These are phyloP conservation scores for Plutomurus gul DNA, from an alignment of 1,140 invertebrate genomes.

Conservation along the genomic window DNA sequence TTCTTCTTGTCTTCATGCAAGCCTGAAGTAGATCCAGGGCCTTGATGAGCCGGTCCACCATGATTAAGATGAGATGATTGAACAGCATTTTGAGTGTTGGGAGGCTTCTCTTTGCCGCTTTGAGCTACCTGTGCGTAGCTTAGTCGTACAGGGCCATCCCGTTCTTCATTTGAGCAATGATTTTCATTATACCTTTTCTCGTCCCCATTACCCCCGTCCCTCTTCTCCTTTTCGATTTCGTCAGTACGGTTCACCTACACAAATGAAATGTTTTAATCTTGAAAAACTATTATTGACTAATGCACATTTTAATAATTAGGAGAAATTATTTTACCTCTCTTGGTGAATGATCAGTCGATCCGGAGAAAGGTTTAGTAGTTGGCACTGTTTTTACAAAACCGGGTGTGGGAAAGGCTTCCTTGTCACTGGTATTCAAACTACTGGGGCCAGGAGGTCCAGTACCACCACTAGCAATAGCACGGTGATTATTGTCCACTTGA, in stretches of 20 bases:
- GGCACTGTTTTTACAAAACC: conserved; percentile 49
- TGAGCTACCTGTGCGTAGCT: conserved; percentile 84
- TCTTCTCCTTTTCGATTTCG: conserved; percentile 48
- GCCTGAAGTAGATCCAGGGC: conserved; percentile 3
- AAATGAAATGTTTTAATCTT: neutral
- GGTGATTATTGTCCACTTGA: conserved; percentile 48
- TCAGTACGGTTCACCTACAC: conserved; percentile 32
- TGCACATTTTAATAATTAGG: neutral
- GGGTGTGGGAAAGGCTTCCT: conserved; percentile 50
- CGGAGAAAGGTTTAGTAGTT: conserved; percentile 49
- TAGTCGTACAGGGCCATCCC: conserved; percentile 61
- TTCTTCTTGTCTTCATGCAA: conserved; percentile 26
- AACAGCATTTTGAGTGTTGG: conserved; percentile 24
- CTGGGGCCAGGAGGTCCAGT: conserved; percentile 2
- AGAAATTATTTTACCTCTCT: conserved; percentile 42
- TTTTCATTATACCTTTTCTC: conserved; percentile 42
- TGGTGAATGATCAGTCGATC: conserved; percentile 41
- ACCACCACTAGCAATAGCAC: conserved; percentile 30
- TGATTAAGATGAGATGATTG: neutral
- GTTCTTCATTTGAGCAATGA: conserved; percentile 50
- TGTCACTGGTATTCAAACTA: conserved; percentile 47
- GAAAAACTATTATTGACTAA: neutral
- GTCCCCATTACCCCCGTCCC: conserved; percentile 31
- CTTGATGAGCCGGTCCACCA: neutral
- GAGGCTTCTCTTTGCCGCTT: conserved; percentile 46